Percentiles rank a stretch among this genome's conserved stretches.
Conservation (phyloP, 1,140 invertebrate genomes). For the Amyelois transitella region DNA sequence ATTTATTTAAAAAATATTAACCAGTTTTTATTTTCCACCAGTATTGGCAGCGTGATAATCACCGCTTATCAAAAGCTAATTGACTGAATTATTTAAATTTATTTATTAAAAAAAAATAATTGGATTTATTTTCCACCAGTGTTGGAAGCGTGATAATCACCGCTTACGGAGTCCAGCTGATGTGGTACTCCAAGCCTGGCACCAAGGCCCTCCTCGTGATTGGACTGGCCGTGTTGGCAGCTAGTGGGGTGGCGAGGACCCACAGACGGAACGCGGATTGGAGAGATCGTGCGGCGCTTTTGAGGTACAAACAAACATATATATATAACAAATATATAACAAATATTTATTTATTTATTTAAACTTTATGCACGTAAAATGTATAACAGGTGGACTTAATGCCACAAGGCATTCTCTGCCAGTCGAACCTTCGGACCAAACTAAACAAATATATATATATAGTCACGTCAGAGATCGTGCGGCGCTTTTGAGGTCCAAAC, state of each 20-base stretch:
- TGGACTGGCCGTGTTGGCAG: slow-evolving; percentile 75
- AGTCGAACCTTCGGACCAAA: too few relatives aligned
- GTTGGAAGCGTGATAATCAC: slow-evolving; percentile 81
- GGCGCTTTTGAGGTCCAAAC: slow-evolving; percentile 83
- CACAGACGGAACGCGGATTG: slow-evolving; percentile 85
- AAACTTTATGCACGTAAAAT: too few relatives aligned
- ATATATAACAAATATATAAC: too few relatives aligned
- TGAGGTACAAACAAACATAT: too few relatives aligned
- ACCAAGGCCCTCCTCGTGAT: slow-evolving; percentile 60
- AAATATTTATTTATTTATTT: too few relatives aligned
- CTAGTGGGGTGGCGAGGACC: slow-evolving; percentile 80
- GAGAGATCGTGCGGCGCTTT: slow-evolving; percentile 83
- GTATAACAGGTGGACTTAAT: too few relatives aligned
- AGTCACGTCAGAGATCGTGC: slow-evolving; percentile 83
- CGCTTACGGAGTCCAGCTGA: slow-evolving; percentile 78
- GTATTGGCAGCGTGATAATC: slow-evolving; percentile 81
- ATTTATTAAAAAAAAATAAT: too few relatives aligned
- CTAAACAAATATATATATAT: too few relatives aligned
- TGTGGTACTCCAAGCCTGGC: slow-evolving; percentile 76
- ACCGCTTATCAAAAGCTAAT: too few relatives aligned
- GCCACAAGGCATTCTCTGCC: too few relatives aligned
- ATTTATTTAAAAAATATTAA: too few relatives aligned
- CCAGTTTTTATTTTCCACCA: slow-evolving; percentile 53
- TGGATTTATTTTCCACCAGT: slow-evolving; percentile 54
- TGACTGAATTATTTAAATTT: too few relatives aligned